Base-by-base conservation (phyloP, 2,797 vertebrate species). In the Sebastes taczanowskii region DNA sequence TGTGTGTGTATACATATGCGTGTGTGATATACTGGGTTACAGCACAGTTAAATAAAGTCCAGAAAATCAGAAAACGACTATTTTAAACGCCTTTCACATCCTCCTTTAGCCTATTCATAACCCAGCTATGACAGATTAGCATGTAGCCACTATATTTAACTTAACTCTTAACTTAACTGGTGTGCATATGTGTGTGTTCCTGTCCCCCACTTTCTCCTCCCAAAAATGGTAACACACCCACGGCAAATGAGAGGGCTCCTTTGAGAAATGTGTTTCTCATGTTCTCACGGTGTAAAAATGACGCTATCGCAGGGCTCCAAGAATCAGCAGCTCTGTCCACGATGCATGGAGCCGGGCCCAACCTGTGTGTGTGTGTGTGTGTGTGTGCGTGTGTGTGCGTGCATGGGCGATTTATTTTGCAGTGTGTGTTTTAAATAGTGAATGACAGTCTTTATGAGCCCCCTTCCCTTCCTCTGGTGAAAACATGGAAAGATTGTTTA, bases 261-360 rank as follows among this genome's bases (percentile, higher is more conserved):
- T 93, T 92, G 94, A 94, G 94, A 92, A 93, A 92, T 93, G 90
- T 93, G 88, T 93, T 94, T 90, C 91, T 83, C 80, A 81, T 92
- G 92, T 94, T 94, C 94, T 94, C 94, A 94, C 91, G 88, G 92
- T 92, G 89, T 92, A 93, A 91, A 93, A 92, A 87, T 94, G 77
- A 92, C 81, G 81, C 89, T 89, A 89, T 91, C 83, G n/a, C 77
- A 13, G 23, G 74, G 76, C 85, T 91, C 91, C 74, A 56, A 89
- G 91, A 92, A 89, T 89, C 91, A 86, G 89, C 89, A 78, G 86
- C 88, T 83, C 88, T 90, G 86, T 92, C 80, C 87, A 72, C 85
- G 74, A 74, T 84, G 70, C 74, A 84, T 86, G 83, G 88, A 79
- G 18, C 84, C 13, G 60, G 49, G 71, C 66, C 82, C 71, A 32